Conservation (phyloP, 64 coral and sea anemone species). For the Montipora foliosa region DNA sequence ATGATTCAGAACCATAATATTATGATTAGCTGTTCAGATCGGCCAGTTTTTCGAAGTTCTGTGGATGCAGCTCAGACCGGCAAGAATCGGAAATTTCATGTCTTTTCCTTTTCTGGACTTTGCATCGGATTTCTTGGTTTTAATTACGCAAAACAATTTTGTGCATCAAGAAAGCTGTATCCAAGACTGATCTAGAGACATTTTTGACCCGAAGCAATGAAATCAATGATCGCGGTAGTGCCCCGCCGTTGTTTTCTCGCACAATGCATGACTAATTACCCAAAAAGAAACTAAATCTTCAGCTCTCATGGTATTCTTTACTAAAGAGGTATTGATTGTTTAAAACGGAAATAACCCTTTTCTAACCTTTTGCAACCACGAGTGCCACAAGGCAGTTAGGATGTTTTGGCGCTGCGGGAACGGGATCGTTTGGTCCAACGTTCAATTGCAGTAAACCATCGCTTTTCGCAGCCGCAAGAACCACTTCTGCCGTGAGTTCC, state of each 20-base stretch:
- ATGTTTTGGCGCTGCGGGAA: conserved; percentile 33
- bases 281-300: background rate
- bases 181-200: too few relatives aligned
- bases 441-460: conserved; percentile 51
- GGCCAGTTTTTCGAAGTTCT: too few relatives aligned
- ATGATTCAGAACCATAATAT: background rate
- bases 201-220: too few relatives aligned
- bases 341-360: background rate
- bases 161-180: too few relatives aligned
- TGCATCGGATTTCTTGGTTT: too few relatives aligned
- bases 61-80: too few relatives aligned
- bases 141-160: too few relatives aligned
- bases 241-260: too few relatives aligned
- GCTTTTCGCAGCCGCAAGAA: background rate
- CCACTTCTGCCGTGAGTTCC: background rate
- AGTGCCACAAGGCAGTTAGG: conserved; percentile 49
- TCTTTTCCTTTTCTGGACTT: too few relatives aligned
- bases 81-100: too few relatives aligned
- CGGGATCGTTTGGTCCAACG: background rate
- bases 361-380: conserved; percentile 7
- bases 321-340: background rate
- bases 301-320: background rate
- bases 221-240: too few relatives aligned
- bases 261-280: background rate
- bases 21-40: background rate